Percentiles rank a stretch among this genome's conserved stretches.
These are phyloP conservation scores for Neosilurus hyrtlii DNA, from an alignment of 2,797 vertebrate genomes.

Conservation along the genomic window DNA sequence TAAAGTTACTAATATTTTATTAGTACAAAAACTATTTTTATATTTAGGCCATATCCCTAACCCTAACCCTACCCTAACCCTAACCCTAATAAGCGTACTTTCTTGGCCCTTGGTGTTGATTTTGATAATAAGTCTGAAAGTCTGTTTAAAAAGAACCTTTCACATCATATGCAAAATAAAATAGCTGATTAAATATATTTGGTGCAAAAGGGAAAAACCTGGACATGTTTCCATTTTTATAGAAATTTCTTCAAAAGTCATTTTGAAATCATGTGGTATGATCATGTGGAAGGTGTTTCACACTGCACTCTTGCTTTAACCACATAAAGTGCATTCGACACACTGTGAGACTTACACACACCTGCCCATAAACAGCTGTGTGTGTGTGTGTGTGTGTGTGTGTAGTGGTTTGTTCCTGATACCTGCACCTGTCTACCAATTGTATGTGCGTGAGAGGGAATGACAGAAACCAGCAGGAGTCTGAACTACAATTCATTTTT, in stretches of 20 bases:
- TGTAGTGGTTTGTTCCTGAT: not conserved
- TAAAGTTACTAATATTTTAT: not conserved
- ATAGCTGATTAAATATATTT: not conserved
- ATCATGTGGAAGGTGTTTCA: not conserved
- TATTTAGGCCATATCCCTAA: not conserved
- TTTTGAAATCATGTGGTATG: not conserved
- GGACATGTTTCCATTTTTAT: not conserved
- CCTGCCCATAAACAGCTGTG: slow-evolving; percentile 26
- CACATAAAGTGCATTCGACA: slow-evolving; percentile 10
- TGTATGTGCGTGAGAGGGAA: not conserved
- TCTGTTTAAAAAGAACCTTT: not conserved
- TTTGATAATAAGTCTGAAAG: not conserved
- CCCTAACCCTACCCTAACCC: not conserved
- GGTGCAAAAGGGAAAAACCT: not conserved
- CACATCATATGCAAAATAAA: not conserved
- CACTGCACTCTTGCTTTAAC: not conserved
- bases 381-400: slow-evolving; percentile 11
- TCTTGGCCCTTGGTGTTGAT: not conserved
- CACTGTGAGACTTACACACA: not conserved
- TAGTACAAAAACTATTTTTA: no score
- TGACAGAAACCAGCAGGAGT: slow-evolving; percentile 2
- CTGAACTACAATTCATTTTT: not conserved
- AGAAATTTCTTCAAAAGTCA: not conserved
- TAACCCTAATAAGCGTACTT: not conserved
- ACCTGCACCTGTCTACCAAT: slow-evolving; percentile 35